Conservation (phyloP, 2,888 invertebrate species). For the Ernsta delagoae region DNA sequence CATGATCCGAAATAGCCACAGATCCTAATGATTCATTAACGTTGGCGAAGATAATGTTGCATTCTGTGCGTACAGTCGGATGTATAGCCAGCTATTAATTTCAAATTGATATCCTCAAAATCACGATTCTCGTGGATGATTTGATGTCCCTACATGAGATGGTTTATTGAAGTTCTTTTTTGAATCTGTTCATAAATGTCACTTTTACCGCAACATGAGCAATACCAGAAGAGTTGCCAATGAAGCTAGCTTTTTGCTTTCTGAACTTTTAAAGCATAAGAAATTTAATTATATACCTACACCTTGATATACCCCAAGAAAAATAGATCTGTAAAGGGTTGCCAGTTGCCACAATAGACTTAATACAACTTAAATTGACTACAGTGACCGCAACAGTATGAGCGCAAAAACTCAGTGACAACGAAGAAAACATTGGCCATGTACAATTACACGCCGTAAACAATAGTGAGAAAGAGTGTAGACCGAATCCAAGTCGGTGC, state of each 20-base stretch:
- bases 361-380: background rate
- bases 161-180: background rate
- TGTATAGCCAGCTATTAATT: background rate
- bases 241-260: too few relatives aligned
- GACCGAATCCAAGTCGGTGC: slow-evolving; percentile 54
- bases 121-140: background rate
- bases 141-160: too few relatives aligned
- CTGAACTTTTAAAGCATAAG: too few relatives aligned
- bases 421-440: slow-evolving; percentile 26
- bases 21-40: slow-evolving; percentile 62
- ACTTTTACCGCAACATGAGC: too few relatives aligned
- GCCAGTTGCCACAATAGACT: too few relatives aligned
- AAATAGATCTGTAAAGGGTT: too few relatives aligned
- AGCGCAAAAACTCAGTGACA: slow-evolving; percentile 19
- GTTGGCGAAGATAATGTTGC: slow-evolving; percentile 39
- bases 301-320: too few relatives aligned
- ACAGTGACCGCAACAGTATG: slow-evolving; percentile 19
- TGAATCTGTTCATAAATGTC: background rate
- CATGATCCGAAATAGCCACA: slow-evolving; percentile 66
- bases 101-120: background rate
- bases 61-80: slow-evolving; percentile 21
- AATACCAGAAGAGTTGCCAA: too few relatives aligned
- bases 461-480: slow-evolving; percentile 74
- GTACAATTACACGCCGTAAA: slow-evolving; percentile 62
- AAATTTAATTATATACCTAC: too few relatives aligned